Percentiles rank a stretch among this genome's conserved stretches.
Evolutionary conservation across 2,888 invertebrate genomes (phyloP).

Genomic region (Hypomecis punctinalis): DNA sequence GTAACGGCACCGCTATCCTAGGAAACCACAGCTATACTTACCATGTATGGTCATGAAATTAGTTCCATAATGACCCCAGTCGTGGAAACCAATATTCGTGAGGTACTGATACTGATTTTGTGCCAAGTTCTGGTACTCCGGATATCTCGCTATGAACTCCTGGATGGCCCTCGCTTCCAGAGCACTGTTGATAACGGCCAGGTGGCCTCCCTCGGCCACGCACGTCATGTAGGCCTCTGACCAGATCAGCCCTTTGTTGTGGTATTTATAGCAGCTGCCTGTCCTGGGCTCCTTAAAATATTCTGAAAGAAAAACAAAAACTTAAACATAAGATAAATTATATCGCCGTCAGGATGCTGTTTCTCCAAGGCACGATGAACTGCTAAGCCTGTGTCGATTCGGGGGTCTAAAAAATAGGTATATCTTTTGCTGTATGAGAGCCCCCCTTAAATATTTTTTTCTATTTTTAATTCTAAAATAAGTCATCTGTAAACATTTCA

Average conservation of each 20-base stretch:
- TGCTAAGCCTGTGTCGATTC: no score
- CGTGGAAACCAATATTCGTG: neutral
- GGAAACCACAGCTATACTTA: neutral
- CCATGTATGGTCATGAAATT: slow-evolving; percentile 4
- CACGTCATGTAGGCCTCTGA: neutral
- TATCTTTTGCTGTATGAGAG: no score
- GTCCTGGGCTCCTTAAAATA: neutral
- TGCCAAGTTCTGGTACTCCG: neutral
- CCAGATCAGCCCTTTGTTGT: slow-evolving; percentile 1
- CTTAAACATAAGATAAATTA: no score
- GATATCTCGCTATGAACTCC: neutral
- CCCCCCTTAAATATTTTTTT: no score
- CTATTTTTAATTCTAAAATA: no score
- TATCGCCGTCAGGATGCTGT: no score
- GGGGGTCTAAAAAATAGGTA: no score
- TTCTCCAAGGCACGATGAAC: no score
- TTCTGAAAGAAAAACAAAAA: slow-evolving; percentile 1
- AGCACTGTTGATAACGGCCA: no score
- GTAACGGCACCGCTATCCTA: no score
- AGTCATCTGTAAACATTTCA: no score
- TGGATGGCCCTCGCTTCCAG: neutral
- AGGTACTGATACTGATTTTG: neutral
- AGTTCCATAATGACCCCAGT: slow-evolving; percentile 1
- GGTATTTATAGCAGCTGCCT: slow-evolving; percentile 10
- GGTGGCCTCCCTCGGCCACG: no score